Evolutionary conservation across 2,113 vertebrate species (phyloP).

Genomic region (Marcusenius ussheri): DNA sequence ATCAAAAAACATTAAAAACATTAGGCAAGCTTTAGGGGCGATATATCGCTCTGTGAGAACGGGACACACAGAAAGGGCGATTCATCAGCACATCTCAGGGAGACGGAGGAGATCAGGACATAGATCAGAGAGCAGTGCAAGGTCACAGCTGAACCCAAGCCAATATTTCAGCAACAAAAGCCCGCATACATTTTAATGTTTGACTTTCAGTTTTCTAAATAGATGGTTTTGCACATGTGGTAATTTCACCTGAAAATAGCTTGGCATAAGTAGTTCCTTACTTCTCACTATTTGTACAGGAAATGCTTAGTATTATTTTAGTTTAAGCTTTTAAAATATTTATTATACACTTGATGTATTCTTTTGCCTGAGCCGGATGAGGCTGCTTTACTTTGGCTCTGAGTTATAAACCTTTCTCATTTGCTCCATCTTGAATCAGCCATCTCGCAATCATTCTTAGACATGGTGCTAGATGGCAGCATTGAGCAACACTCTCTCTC

Average conservation of each 20-base stretch:
- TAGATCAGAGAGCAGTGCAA: conserved; percentile 54
- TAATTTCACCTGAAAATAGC: neutral
- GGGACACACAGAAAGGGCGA: neutral
- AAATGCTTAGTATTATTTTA: neutral
- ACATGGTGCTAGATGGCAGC: neutral
- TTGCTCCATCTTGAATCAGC: neutral
- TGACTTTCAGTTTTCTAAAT: conserved; percentile 49
- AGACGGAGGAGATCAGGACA: conserved; percentile 46
- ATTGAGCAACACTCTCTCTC: neutral
- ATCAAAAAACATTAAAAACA: conserved; percentile 31
- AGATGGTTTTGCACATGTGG: conserved; percentile 14
- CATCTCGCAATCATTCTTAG: neutral
- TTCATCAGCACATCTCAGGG: conserved; percentile 8
- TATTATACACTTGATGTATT: neutral
- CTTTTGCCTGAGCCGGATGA: neutral
- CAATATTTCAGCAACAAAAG: conserved; percentile 30
- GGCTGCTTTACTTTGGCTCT: neutral
- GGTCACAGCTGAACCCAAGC: conserved; percentile 39
- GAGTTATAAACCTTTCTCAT: neutral
- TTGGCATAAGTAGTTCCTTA: neutral
- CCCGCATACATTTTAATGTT: conserved; percentile 56
- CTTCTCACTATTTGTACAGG: neutral
- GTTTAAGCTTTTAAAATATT: neutral
- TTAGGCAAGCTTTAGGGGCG: conserved; percentile 15
- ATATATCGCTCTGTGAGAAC: conserved; percentile 8